Base-by-base conservation (phyloP, 1,140 invertebrate species). In the Sitodiplosis mosellana region DNA sequence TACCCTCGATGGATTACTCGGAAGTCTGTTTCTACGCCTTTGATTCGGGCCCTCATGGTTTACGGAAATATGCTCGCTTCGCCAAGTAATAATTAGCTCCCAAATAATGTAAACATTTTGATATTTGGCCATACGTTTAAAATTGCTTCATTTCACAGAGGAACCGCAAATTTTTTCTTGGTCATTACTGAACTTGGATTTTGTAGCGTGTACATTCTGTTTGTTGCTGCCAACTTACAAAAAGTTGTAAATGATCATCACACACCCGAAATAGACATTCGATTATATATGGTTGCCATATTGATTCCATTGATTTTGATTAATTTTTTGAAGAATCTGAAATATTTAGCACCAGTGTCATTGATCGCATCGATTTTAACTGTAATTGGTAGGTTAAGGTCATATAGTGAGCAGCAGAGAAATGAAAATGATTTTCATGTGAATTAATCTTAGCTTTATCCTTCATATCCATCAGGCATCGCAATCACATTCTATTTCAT, bases 151-250 rank as follows among this genome's bases (percentile, higher is more conserved):
- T 64, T 62, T 73, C 73, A 63, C 62, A 80, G 77, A 59, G 67
- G 63, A 49, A 54, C 78, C 37, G 73, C 84, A 33, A 86, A 85
- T 60, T 64, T 78, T 48, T 89, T 91, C 66, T 69, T 96, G 47
- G 83, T 88, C 51, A 77, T 94, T 52, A 93, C 89, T 33, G 92
- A 96, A 71, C 66, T 95, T 55, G 91, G 91, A 36, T 95, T 96
- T 69, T 96, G 91, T 64, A 93, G 88, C 70, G 89, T 94, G 1
- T 96, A 96, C 67, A 85, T 92, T 62, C 76, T 95, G n/a, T 96
- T 95, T 72, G 85, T 95, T 38, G 81, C 88, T 1, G 76, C 82
- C 42, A 94, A 86, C 65, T 64, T 87, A 1, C 75, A 83, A 67
- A 76, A 85, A 59, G 73, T 81, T 17, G 58, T 77, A n/a, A n/a